Conservation (phyloP, 1,140 invertebrate genomes). For the Ectropis grisescens region DNA sequence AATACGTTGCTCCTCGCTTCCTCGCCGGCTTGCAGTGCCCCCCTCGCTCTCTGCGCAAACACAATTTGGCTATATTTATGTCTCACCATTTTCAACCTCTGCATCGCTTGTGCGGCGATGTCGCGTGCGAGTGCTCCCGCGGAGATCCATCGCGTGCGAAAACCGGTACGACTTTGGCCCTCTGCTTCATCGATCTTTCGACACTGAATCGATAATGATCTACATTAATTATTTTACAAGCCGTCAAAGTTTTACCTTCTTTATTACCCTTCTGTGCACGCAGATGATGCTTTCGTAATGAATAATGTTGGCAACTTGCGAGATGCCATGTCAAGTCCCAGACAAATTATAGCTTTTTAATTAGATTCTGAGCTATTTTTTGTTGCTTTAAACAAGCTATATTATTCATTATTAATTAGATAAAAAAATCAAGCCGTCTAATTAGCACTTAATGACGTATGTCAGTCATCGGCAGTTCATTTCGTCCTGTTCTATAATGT, state of each 20-base stretch:
- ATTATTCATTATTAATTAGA: no score
- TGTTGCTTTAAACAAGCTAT: no score
- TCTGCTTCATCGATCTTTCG: slow-evolving; percentile 19
- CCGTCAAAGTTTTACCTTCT: slow-evolving; percentile 1
- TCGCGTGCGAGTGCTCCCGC: slow-evolving; percentile 4
- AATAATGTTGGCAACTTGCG: no score
- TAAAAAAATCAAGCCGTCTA: no score
- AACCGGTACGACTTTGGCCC: slow-evolving; percentile 16
- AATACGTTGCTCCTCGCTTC: slow-evolving; percentile 47
- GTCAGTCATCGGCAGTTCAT: no score
- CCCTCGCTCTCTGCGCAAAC: slow-evolving; percentile 41
- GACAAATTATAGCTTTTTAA: no score
- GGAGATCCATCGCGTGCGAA: slow-evolving; percentile 13
- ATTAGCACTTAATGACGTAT: no score
- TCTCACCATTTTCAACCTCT: slow-evolving; percentile 15
- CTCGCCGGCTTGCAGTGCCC: slow-evolving; percentile 20
- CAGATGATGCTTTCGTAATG: no score
- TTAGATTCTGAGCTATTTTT: no score
- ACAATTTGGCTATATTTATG: slow-evolving; percentile 48
- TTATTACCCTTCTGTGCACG: no score
- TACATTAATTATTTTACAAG: slow-evolving; percentile 12
- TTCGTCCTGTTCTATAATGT: no score
- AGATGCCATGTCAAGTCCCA: no score
- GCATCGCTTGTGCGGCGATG: slow-evolving; percentile 4
- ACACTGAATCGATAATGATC: slow-evolving; percentile 16